phyloP scores from a whole-genome alignment of 2,113 vertebrate species.

The Monarcha castaneiventris region DNA sequence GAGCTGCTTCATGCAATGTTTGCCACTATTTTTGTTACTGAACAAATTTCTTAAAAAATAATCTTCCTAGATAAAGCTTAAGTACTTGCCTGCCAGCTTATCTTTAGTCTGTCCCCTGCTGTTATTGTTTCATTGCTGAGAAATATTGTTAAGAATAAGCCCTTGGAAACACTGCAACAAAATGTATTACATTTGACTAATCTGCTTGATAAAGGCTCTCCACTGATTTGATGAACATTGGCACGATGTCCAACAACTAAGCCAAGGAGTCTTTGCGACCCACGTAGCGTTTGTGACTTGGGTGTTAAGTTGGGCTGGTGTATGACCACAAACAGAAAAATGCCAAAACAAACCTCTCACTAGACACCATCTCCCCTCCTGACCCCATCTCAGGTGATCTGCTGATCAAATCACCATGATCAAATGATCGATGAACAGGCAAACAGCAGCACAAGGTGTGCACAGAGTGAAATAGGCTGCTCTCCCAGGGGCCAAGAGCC shows the following conservation, averaged over 20 bases:
- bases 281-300: neutral
- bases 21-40: neutral
- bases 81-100: neutral
- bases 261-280: neutral
- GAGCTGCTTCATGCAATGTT: neutral
- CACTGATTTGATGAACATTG: neutral
- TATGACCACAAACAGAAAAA: neutral
- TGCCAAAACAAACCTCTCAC: neutral
- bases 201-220: neutral
- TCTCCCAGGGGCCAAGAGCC: neutral
- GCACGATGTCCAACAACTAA: neutral
- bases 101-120: neutral
- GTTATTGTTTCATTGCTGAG: neutral
- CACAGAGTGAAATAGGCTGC: neutral
- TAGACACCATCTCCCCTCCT: neutral
- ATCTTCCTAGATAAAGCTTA: neutral
- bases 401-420: neutral
- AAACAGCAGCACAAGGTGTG: neutral
- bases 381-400: neutral
- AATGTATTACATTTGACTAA: neutral
- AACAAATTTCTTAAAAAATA: neutral
- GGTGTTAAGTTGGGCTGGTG: neutral
- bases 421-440: neutral
- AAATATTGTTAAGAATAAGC: neutral
- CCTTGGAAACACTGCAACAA: neutral